Base-by-base conservation (phyloP, 1,140 invertebrate species). In the Pseudachorutes palmiensis region DNA sequence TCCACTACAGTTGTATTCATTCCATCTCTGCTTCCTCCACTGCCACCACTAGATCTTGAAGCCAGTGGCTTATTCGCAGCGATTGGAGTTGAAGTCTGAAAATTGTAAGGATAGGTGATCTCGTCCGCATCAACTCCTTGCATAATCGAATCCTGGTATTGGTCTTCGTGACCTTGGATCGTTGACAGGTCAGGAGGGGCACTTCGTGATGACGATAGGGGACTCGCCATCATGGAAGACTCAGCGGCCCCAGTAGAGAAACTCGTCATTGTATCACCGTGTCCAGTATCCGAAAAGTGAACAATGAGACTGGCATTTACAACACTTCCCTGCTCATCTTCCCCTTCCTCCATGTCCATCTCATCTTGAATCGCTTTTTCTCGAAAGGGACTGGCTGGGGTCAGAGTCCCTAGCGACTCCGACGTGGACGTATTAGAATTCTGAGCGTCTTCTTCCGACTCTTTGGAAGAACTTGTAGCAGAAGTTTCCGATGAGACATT, bases 261-360 rank as follows among this genome's bases (percentile, higher is more conserved):
- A 48, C 63, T 69, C 22, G 29, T 32, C 2, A 3, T 19, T 12
- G n/a, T 55, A 41, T 12, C 9, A 28, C 29, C 49, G 16, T 19
- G n/a, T 32, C 36, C 45, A 24, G 30, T 68, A 26, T 69, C 63
- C 5, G 62, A 65, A 19, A 65, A n/a, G 28, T 69, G 64, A 19
- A 69, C 67, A n/a, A 62, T 49, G 1, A 69, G n/a, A 64, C 62
- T 65, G 32, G 62, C 67, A 59, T 65, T 65, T 31, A 62, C 29
- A 1, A 69, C n/a, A n/a, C n/a, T n/a, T n/a, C n/a, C n/a, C n/a
- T n/a, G 33, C 9, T 64, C 67, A 19, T 69, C 63, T 1, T 31
- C 41, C 22, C 26, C 45, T n/a, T 66, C 65, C 26, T 60, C 65
- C 1, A 55, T 33, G 16, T 30, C 41, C 29, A 24, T 5, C 31